phyloP scores from a whole-genome alignment of 2,113 vertebrate species.

The Carassius carassius region DNA sequence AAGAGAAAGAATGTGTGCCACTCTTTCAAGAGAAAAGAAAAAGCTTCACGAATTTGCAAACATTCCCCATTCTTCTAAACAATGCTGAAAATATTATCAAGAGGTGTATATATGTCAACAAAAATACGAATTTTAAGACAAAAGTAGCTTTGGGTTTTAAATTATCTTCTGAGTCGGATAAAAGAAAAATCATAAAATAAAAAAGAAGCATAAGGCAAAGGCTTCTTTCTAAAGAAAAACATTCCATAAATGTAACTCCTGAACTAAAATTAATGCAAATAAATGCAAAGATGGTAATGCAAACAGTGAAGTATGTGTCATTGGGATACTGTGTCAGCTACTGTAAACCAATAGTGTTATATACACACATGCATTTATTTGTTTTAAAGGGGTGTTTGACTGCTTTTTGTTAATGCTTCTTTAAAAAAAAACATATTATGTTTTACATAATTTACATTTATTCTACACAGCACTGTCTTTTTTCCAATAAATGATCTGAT shows the following conservation, averaged over 20 bases:
- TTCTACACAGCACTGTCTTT: too few relatives aligned
- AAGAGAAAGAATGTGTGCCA: conserved; percentile 3
- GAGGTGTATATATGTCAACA: background rate
- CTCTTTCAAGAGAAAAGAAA: conserved; percentile 26
- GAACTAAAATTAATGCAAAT: background rate
- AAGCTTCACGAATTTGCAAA: conserved; percentile 6
- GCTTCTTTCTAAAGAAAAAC: background rate
- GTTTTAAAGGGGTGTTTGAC: background rate
- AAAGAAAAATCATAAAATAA: background rate
- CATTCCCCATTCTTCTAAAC: conserved; percentile 3
- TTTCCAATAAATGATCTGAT: too few relatives aligned
- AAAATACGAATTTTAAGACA: background rate
- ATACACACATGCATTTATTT: background rate
- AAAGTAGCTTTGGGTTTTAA: background rate
- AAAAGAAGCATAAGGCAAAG: background rate
- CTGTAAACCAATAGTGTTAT: background rate
- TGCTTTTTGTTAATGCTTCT: too few relatives aligned
- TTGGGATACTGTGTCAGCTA: background rate
- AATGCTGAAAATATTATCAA: background rate
- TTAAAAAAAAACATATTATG: too few relatives aligned
- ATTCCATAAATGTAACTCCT: background rate
- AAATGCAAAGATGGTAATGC: background rate
- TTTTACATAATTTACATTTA: too few relatives aligned
- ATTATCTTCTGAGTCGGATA: background rate
- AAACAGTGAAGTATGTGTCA: background rate